Conservation (phyloP, 2,113 vertebrate species). For the Amblyopsis rosae region DNA sequence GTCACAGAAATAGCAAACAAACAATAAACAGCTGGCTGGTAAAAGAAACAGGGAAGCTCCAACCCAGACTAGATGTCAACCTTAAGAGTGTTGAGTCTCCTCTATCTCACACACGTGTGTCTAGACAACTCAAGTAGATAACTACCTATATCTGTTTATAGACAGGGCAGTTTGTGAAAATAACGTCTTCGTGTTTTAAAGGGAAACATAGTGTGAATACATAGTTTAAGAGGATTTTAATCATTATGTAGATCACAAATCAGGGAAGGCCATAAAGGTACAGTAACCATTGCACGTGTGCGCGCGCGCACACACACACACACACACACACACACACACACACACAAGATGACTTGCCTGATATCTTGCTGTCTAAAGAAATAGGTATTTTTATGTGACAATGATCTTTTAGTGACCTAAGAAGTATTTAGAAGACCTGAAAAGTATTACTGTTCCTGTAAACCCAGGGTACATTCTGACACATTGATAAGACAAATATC, state of each 20-base stretch:
- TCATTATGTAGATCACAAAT: no score
- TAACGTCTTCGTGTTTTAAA: neutral
- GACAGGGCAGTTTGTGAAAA: slow-evolving; percentile 47
- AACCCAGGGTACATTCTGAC: slow-evolving; percentile 28
- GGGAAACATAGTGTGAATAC: no score
- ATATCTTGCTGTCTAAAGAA: neutral
- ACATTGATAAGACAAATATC: slow-evolving; percentile 51
- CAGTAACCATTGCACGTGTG: no score
- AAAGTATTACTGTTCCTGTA: neutral
- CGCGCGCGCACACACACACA: no score
- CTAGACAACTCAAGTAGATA: neutral
- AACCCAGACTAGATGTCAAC: slow-evolving; percentile 62
- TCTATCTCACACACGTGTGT: slow-evolving; percentile 32
- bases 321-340: no score
- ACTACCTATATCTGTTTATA: neutral
- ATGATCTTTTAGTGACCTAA: slow-evolving; percentile 12
- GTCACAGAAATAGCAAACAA: slow-evolving; percentile 50
- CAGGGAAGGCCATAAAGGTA: no score
- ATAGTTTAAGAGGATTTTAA: no score
- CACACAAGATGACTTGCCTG: neutral
- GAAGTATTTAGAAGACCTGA: neutral
- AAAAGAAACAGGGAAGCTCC: slow-evolving; percentile 41
- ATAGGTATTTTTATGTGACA: neutral
- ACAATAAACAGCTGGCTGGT: slow-evolving; percentile 58
- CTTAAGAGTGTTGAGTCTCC: slow-evolving; percentile 52